Conservation (phyloP, 2,113 vertebrate species). For the Pipa parva region DNA sequence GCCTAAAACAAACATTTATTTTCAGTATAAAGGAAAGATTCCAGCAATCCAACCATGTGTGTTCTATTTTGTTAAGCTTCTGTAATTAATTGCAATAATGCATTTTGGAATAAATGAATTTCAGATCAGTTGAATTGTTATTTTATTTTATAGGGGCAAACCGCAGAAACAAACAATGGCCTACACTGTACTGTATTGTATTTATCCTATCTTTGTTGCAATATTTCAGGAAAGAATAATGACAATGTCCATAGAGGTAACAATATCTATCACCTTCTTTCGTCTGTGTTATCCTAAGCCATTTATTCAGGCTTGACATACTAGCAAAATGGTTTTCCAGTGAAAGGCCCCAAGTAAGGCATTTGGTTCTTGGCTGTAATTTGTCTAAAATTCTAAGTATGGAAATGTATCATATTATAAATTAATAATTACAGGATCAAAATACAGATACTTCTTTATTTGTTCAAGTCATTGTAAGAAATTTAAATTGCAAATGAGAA, state of each 20-base stretch:
- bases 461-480: too few species aligned
- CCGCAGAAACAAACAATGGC: too few species aligned
- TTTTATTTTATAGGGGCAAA: background rate
- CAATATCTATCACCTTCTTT: slow-evolving; percentile 60
- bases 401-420: too few species aligned
- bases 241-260: slow-evolving; percentile 55
- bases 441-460: too few species aligned
- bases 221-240: slow-evolving; percentile 55
- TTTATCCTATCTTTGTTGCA: slow-evolving; percentile 51
- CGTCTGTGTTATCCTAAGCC: slow-evolving; percentile 59
- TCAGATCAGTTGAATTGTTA: background rate
- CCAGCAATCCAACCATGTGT: too few species aligned
- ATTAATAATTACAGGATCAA: too few species aligned
- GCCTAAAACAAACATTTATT: too few species aligned
- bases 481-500: too few species aligned
- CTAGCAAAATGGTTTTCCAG: slow-evolving; percentile 51
- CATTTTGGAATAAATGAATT: too few species aligned
- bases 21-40: too few species aligned
- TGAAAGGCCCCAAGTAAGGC: slow-evolving; percentile 47
- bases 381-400: slow-evolving; percentile 26
- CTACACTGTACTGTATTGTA: background rate
- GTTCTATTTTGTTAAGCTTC: too few species aligned
- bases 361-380: slow-evolving; percentile 52
- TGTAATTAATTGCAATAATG: too few species aligned
- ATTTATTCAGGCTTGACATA: slow-evolving; percentile 61